These are phyloP conservation scores for Dynastes hyllus DNA, from an alignment of 2,888 invertebrate species.

Conservation along the genomic window DNA sequence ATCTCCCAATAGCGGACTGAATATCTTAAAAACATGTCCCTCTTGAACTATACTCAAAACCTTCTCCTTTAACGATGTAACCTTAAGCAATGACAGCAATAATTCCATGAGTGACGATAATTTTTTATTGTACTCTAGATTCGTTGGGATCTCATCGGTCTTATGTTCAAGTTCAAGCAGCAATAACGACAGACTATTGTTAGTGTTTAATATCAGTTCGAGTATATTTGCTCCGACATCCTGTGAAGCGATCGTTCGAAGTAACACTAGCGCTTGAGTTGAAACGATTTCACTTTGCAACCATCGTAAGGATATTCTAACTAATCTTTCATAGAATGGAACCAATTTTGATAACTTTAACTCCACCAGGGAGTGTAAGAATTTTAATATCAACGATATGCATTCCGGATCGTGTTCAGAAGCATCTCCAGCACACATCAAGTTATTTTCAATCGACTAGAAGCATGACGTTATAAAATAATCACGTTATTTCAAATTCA, in stretches of 20 bases:
- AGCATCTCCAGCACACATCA: conserved; percentile 58
- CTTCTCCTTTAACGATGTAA: conserved; percentile 64
- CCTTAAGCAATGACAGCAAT: conserved; percentile 70
- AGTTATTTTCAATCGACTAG: conserved; percentile 62
- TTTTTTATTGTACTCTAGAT: conserved; percentile 67
- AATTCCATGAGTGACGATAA: conserved; percentile 72
- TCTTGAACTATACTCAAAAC: conserved; percentile 69
- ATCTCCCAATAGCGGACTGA: conserved; percentile 68
- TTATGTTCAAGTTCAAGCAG: conserved; percentile 68
- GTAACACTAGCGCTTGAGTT: conserved; percentile 70
- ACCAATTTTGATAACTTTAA: conserved; percentile 68
- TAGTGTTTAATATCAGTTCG: conserved; percentile 60
- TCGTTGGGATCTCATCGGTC: conserved; percentile 60
- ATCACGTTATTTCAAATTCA: conserved; percentile 4
- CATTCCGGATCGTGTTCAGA: conserved; percentile 70
- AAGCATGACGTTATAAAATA: conserved; percentile 25
- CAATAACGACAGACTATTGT: conserved; percentile 69
- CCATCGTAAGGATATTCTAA: conserved; percentile 72
- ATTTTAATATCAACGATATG: conserved; percentile 72
- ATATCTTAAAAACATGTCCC: conserved; percentile 68
- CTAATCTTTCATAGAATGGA: conserved; percentile 69
- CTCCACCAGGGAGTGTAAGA: conserved; percentile 71
- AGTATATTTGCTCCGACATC: conserved; percentile 61
- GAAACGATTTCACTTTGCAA: conserved; percentile 71
- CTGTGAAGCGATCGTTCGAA: conserved; percentile 68